A percentile compares a stretch with the other conserved stretches of the same genome.
Evolutionary conservation across 2,113 vertebrate species (phyloP).

Genomic region (Cochlearius cochlearius): DNA sequence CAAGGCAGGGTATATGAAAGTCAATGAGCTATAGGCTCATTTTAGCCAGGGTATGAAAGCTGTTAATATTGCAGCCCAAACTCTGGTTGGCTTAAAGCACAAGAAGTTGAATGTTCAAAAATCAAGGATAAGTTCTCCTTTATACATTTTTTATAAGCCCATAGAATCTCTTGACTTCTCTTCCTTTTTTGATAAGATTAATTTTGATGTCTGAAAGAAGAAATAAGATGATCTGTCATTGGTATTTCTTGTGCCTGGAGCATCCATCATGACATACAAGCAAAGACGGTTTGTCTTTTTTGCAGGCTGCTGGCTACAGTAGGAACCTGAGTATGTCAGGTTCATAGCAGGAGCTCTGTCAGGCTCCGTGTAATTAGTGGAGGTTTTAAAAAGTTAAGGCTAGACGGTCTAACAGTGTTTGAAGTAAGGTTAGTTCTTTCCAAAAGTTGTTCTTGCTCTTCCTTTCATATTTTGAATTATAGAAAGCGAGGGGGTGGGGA

Average conservation of each 20-base stretch:
- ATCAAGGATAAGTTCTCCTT: neutral
- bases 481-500: neutral
- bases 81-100: neutral
- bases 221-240: neutral
- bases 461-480: neutral
- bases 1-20: neutral
- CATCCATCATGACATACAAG: neutral
- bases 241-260: neutral
- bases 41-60: neutral
- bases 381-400: neutral
- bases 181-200: neutral
- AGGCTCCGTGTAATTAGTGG: neutral
- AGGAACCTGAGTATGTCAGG: neutral
- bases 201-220: neutral
- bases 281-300: neutral
- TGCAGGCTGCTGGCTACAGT: neutral
- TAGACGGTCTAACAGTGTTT: neutral
- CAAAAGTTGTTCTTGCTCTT: neutral
- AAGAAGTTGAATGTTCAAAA: neutral
- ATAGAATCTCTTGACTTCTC: neutral
- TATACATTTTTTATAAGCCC: neutral
- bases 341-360: neutral
- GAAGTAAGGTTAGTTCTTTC: neutral
- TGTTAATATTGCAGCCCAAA: neutral
- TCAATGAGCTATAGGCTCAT: neutral